A percentile compares a stretch with the other conserved stretches of the same genome.
phyloP scores from a whole-genome alignment of 1,140 invertebrate genomes.

The Drosophila melanica region DNA sequence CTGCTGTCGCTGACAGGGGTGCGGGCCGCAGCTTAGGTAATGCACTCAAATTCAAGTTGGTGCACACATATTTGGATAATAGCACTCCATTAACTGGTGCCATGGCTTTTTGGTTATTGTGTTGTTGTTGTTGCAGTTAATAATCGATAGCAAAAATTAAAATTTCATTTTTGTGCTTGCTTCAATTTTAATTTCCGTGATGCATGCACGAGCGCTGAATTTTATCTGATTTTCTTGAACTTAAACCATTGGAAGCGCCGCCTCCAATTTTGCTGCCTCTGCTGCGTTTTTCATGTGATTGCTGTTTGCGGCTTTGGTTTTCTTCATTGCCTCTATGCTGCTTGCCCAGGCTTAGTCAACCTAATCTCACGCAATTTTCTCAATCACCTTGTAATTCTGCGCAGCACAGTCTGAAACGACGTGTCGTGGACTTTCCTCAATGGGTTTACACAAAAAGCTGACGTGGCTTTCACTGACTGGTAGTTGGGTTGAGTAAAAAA shows the following conservation, averaged over 20 bases:
- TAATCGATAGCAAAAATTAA: constrained; percentile 47
- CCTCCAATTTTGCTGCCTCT: constrained; percentile 41
- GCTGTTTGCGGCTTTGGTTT: constrained; percentile 43
- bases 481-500: neutral
- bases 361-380: constrained; percentile 66
- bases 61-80: constrained; percentile 84
- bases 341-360: constrained; percentile 43
- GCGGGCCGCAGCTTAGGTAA: constrained; percentile 85
- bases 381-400: constrained; percentile 61
- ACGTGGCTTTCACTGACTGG: constrained; percentile 54
- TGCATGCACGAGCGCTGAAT: constrained; percentile 44
- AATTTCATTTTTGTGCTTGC: constrained; percentile 56
- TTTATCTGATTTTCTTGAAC: constrained; percentile 58
- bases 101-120: constrained; percentile 39
- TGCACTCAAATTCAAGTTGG: constrained; percentile 58
- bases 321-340: constrained; percentile 65
- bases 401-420: constrained; percentile 86
- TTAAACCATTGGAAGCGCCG: constrained; percentile 44
- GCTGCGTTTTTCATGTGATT: constrained; percentile 56
- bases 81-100: constrained; percentile 66
- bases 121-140: constrained; percentile 25
- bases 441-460: constrained; percentile 45
- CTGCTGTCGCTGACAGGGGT: constrained; percentile 83
- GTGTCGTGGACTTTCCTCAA: constrained; percentile 53
- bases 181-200: constrained; percentile 14